phyloP scores from a whole-genome alignment of 2,888 invertebrate species.

The Hartigia nigra region DNA sequence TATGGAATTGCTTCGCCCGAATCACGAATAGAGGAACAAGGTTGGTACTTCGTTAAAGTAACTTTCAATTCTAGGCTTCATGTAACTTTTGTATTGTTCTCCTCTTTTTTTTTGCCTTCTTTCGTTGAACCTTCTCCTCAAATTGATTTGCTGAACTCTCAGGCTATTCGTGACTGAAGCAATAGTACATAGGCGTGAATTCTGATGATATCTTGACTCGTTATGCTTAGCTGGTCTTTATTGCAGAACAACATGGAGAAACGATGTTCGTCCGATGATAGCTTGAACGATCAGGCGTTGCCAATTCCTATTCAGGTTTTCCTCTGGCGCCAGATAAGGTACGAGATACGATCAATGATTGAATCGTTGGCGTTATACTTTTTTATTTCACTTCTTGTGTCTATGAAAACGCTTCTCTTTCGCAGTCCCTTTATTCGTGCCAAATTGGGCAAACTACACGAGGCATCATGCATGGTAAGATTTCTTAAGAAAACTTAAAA shows the following conservation, averaged over 20 bases:
- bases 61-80: not conserved
- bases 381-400: conserved; percentile 5
- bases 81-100: not conserved
- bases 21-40: not conserved
- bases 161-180: not conserved
- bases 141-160: not conserved
- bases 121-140: not conserved
- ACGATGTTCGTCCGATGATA: conserved; percentile 69
- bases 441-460: conserved; percentile 94
- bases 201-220: not conserved
- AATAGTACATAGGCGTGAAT: not conserved
- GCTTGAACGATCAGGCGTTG: conserved; percentile 80
- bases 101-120: not conserved
- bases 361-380: conserved; percentile 6
- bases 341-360: conserved; percentile 14
- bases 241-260: conserved; percentile 47
- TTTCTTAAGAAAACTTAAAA: conserved; percentile 15
- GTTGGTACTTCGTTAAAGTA: not conserved
- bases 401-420: conserved; percentile 35
- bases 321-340: conserved; percentile 95
- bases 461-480: conserved; percentile 96
- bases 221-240: not conserved
- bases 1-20: not conserved
- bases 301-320: conserved; percentile 97
- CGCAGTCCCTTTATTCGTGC: conserved; percentile 95